Evolutionary conservation across 2,797 vertebrate species (phyloP), one percentile per base, ranked within the genome.

Genomic region (Gambelia wislizenii): DNA sequence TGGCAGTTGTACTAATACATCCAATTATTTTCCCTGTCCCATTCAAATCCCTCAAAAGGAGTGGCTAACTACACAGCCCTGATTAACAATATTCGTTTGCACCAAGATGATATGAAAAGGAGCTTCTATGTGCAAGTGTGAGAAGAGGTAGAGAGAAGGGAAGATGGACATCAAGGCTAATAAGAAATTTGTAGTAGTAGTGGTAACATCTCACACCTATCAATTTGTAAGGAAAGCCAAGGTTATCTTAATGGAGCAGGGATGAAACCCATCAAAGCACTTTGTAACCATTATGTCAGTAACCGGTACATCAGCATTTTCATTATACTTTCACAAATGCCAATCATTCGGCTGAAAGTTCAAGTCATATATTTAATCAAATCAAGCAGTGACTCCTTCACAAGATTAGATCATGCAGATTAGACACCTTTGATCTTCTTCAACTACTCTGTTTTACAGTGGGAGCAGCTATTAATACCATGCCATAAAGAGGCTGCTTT

Each of bases 241-340:
- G 56, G 18, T 10, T 16, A 44, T 47, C 33, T 76, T 74, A n/a
- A 86, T 10, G 30, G 20, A 27, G 7, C 2, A 75, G 39, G 42
- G 52, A 54, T 25, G 6, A n/a, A n/a, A n/a, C 27, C 69, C 25
- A 52, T 83, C 44, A 83, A 49, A 83, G 30, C 8, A 69, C 76
- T 52, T 39, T 79, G 14, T 30, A n/a, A 30, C 12, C 12, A 52
- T 72, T 81, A 56, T n/a, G 27, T 81, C 77, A 20, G 39, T 42
- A 18, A 80, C 12, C 7, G 27, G 16, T 72, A 20, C 9, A 33
- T 36, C 69, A 25, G 39, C 12, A 59, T 6, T 75, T 82, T 14
- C 70, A 82, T 74, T 47, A 82, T 82, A 42, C 49, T 87, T 87
- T 82, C 25, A 47, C 20, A 44, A 39, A 74, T 87, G 67, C 30